Evolutionary conservation across 2,113 vertebrate species (phyloP).

Genomic region (Macrotis lagotis): DNA sequence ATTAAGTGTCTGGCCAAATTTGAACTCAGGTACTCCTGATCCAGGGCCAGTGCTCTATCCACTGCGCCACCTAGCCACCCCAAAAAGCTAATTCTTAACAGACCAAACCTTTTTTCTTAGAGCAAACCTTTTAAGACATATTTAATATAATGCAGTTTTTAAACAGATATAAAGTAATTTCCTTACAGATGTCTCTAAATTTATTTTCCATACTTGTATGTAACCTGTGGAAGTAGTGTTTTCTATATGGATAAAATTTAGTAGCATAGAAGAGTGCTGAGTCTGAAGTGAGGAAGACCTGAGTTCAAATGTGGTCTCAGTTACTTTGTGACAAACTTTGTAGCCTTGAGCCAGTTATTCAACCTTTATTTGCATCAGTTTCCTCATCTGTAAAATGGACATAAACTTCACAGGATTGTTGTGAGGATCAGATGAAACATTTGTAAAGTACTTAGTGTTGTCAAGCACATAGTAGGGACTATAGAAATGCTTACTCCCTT

Average conservation of each 20-base stretch:
- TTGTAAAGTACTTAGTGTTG: neutral
- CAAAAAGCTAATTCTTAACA: neutral
- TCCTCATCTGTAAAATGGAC: neutral
- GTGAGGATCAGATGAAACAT: neutral
- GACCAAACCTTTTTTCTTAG: neutral
- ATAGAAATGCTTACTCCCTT: neutral
- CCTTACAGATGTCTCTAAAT: neutral
- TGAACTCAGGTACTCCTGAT: too few species aligned
- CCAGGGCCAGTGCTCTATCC: too few species aligned
- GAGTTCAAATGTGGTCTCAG: neutral
- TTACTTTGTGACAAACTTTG: neutral
- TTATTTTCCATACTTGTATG: neutral
- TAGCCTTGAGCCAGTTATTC: neutral
- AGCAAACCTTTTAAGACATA: neutral
- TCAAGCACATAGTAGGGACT: neutral
- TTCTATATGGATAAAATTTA: neutral
- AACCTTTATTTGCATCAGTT: neutral
- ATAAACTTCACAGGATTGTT: neutral
- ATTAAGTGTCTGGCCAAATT: too few species aligned
- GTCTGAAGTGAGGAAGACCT: neutral
- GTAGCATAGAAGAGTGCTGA: accelerated
- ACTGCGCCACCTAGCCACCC: too few species aligned
- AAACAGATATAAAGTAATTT: neutral
- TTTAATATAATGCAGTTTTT: neutral
- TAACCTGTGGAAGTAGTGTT: neutral